These are phyloP conservation scores for Corbicula japonica DNA, from an alignment of 2,888 invertebrate genomes.

Conservation along the genomic window DNA sequence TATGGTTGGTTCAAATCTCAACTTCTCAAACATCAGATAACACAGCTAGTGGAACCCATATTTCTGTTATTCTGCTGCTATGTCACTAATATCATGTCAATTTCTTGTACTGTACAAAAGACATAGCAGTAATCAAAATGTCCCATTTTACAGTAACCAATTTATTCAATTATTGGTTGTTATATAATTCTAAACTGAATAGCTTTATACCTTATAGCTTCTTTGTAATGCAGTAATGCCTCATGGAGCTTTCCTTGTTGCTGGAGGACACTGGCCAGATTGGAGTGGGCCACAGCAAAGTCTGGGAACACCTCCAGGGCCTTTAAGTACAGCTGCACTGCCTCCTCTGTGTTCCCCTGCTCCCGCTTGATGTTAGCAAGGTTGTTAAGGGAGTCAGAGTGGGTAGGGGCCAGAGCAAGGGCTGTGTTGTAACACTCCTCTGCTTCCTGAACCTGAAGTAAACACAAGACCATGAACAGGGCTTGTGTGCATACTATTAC, in stretches of 20 bases:
- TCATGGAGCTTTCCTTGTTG: constrained; percentile 99
- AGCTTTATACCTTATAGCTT: constrained; percentile 95
- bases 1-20: too few species aligned
- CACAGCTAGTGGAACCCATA: too few species aligned
- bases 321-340: constrained; percentile 96
- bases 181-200: too few species aligned
- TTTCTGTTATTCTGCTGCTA: too few species aligned
- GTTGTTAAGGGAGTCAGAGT: constrained; percentile 99
- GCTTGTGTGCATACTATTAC: too few species aligned
- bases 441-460: constrained; percentile 92
- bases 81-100: too few species aligned
- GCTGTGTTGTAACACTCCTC: constrained; percentile 99
- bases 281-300: constrained; percentile 99
- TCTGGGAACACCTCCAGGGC: constrained; percentile 94
- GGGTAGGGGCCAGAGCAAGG: constrained; percentile 96
- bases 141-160: too few species aligned
- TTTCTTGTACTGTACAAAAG: too few species aligned
- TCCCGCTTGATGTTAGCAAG: constrained; percentile 99
- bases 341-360: constrained; percentile 98
- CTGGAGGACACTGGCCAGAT: constrained; percentile 98
- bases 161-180: too few species aligned
- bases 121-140: too few species aligned
- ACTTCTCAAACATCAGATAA: too few species aligned
- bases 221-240: constrained; percentile 98
- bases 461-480: neutral